Percentiles rank a stretch among this genome's conserved stretches.
phyloP scores from a whole-genome alignment of 1,140 invertebrate species.

The Diuraphis noxia region DNA sequence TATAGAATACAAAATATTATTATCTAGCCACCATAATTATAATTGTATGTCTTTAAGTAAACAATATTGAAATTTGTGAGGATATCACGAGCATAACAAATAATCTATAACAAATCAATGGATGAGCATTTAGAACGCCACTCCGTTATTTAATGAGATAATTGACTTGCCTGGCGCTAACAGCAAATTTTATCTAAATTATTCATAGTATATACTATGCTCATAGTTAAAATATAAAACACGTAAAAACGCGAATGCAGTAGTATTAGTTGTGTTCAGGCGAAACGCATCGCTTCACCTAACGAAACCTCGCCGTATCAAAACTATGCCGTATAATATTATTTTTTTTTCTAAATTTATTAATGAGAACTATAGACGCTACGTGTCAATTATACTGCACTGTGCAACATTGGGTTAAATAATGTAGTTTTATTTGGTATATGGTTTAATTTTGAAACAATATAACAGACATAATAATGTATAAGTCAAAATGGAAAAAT shows the following conservation, averaged over 20 bases:
- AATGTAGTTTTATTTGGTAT: background rate
- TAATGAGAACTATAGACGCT: background rate
- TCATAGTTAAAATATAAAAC: background rate
- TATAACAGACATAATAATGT: background rate
- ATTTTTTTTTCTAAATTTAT: background rate
- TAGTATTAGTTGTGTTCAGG: background rate
- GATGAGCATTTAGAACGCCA: background rate
- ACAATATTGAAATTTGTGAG: no score
- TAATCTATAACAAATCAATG: background rate
- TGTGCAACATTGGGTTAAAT: background rate
- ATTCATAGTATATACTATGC: background rate
- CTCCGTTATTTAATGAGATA: background rate
- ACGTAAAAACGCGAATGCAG: background rate
- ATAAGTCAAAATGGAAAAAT: no score
- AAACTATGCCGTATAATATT: background rate
- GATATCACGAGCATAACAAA: background rate
- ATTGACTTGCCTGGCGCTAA: background rate
- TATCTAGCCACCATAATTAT: background rate
- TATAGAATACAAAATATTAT: background rate
- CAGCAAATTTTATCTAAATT: background rate
- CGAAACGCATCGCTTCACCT: background rate
- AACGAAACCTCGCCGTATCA: background rate
- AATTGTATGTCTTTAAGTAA: background rate
- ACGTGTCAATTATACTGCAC: background rate
- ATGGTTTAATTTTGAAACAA: background rate